Evolutionary conservation across 2,113 vertebrate genomes (phyloP).

Genomic region (Ptilorrhoa leucosticta): DNA sequence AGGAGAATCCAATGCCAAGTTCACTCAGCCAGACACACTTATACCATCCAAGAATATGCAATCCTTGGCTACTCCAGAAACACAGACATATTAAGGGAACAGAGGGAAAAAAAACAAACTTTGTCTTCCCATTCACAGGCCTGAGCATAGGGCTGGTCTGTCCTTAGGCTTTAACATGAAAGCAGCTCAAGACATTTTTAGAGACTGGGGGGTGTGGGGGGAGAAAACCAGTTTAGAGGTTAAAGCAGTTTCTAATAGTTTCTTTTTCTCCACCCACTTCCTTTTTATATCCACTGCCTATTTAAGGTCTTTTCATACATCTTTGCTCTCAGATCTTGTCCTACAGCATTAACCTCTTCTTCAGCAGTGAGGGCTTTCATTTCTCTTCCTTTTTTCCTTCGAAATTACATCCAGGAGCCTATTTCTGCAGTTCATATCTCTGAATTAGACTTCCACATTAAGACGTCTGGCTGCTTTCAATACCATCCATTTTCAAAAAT

Average conservation of each 20-base stretch:
- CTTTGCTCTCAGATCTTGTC: not conserved
- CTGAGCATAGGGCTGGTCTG: not conserved
- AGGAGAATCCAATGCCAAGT: not conserved
- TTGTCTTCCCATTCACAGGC: not conserved
- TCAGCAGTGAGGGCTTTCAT: not conserved
- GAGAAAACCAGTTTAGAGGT: not conserved
- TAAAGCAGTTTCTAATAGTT: not conserved
- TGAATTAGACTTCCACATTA: not conserved
- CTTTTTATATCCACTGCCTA: not conserved
- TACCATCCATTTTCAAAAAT: not conserved
- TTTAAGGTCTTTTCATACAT: not conserved
- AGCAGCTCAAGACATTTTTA: not conserved
- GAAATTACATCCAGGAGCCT: not conserved
- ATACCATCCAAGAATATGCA: not conserved
- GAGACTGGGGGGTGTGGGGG: too few relatives aligned
- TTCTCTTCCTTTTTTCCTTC: not conserved
- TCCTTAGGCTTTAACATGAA: not conserved
- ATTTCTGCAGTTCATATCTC: not conserved
- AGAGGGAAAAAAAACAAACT: not conserved
- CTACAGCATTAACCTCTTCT: not conserved
- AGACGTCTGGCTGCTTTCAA: not conserved
- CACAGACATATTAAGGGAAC: not conserved
- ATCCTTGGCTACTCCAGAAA: not conserved
- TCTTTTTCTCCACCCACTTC: not conserved
- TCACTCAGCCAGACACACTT: not conserved